Base-by-base conservation (phyloP, 1,140 invertebrate genomes). In the Ceratoteleas bidentatus region DNA sequence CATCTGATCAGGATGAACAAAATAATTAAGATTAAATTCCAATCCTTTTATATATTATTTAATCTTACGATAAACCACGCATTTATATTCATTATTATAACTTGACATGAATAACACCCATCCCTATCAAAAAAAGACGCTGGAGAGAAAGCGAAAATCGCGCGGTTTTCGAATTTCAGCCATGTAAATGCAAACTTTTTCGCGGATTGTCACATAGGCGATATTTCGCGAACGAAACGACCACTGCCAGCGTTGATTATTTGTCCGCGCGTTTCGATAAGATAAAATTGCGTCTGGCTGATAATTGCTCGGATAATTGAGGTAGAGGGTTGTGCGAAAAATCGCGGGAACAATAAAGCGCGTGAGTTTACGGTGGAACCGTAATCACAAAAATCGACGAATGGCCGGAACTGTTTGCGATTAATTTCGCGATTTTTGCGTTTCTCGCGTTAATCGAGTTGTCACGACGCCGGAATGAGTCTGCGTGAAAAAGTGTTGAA, bases 121-220 rank as follows among this genome's bases (percentile, higher is more conserved):
- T n/a, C n/a, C n/a, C n/a, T n/a, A n/a, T n/a, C n/a, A n/a, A n/a
- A n/a, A n/a, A n/a, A n/a, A n/a, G n/a, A n/a, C n/a, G n/a, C n/a
- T n/a, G n/a, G n/a, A n/a, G n/a, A n/a, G n/a, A n/a, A n/a, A n/a
- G n/a, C n/a, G n/a, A 34, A 34, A 40, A 33, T 78, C 64, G 33
- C 8, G 58, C 57, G 58, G 57, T 70, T 50, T 78, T 56, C 62
- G 57, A 70, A 34, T 13, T 52, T 52, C 53, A 52, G 43, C 60
- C 58, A 64, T 58, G 57, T 32, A 64, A 70, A 78, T 64, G 64
- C 40, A 49, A 33, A 69, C 61, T 70, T 78, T 78, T 57, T 68
- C 11, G 11, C 43, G 10, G 50, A 14, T 1, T 6, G 5, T 62
- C 45, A 49, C 58, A 32, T 49, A 78, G 58, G 43, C 6, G 2